Conservation (phyloP, 1,140 invertebrate species). For the Ceratina australensis region DNA sequence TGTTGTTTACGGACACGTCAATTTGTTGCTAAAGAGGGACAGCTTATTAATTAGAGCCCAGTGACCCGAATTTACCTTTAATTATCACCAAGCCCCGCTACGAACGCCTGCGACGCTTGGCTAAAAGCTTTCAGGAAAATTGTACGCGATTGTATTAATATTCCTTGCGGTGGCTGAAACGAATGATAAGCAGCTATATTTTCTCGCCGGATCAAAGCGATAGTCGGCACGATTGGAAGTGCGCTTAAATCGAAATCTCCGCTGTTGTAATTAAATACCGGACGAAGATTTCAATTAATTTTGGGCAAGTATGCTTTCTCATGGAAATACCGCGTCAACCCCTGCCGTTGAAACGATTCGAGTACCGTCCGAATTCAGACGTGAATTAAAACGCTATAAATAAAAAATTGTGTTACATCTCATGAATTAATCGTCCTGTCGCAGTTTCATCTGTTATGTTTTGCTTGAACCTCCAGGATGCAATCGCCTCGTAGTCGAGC, state of each 20-base stretch:
- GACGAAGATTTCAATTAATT: not conserved
- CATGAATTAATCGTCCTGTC: too few species aligned
- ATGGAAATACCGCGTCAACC: not conserved
- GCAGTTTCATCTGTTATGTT: too few species aligned
- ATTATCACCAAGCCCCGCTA: constrained; percentile 29
- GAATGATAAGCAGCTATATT: not conserved
- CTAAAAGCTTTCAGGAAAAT: constrained; percentile 29
- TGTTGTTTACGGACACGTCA: constrained; percentile 19
- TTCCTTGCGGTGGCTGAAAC: constrained; percentile 6
- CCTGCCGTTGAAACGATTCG: too few species aligned
- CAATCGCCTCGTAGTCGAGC: too few species aligned
- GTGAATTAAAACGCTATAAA: too few species aligned
- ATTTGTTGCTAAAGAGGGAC: constrained; percentile 7
- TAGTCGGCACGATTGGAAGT: not conserved
- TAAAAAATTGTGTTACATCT: too few species aligned
- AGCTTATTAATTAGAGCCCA: constrained; percentile 30
- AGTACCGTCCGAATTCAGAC: too few species aligned
- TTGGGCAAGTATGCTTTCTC: not conserved
- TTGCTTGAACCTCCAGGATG: too few species aligned
- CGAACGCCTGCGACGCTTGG: not conserved
- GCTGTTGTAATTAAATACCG: not conserved
- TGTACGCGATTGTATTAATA: constrained; percentile 32
- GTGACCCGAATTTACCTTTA: constrained; percentile 36
- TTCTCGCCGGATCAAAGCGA: not conserved
- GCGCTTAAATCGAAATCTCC: not conserved